Evolutionary conservation across 1,140 invertebrate genomes (phyloP).

Genomic region (Chionoecetes opilio): DNA sequence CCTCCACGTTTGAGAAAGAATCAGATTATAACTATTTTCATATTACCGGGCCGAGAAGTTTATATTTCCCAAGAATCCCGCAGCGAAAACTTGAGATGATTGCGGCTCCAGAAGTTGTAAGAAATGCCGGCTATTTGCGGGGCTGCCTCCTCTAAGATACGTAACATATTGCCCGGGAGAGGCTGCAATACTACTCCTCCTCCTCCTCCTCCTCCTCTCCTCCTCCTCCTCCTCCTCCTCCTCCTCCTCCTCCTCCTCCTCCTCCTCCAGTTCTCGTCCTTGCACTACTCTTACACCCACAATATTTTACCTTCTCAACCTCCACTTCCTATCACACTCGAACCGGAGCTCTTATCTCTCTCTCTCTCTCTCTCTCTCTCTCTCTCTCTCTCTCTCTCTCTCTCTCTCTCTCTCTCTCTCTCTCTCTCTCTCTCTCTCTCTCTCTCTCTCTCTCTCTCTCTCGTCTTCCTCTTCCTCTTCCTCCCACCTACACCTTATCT

Average conservation of each 20-base stretch:
- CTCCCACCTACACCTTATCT: too few species aligned
- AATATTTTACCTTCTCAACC: not conserved
- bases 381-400: not conserved
- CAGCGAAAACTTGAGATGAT: slow-evolving; percentile 20
- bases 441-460: too few species aligned
- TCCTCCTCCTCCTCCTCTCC: not conserved
- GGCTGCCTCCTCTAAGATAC: not conserved
- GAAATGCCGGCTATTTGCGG: slow-evolving; percentile 17
- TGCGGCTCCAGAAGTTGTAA: slow-evolving; percentile 18
- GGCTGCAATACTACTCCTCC: not conserved
- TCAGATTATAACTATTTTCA: slow-evolving; percentile 22
- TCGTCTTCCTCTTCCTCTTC: too few species aligned
- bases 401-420: not conserved
- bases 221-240: not conserved
- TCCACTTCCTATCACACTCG: not conserved
- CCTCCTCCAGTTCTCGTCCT: not conserved
- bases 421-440: too few species aligned
- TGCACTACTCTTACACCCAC: not conserved
- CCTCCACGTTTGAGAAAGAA: not conserved
- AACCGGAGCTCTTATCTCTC: too few species aligned
- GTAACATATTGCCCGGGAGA: slow-evolving; percentile 7
- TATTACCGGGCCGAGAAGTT: slow-evolving; percentile 3
- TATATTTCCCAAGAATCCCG: slow-evolving; percentile 19
- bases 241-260: not conserved
- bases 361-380: too few species aligned